phyloP scores from a whole-genome alignment of 2,797 vertebrate species.

The Vultur gryphus region DNA sequence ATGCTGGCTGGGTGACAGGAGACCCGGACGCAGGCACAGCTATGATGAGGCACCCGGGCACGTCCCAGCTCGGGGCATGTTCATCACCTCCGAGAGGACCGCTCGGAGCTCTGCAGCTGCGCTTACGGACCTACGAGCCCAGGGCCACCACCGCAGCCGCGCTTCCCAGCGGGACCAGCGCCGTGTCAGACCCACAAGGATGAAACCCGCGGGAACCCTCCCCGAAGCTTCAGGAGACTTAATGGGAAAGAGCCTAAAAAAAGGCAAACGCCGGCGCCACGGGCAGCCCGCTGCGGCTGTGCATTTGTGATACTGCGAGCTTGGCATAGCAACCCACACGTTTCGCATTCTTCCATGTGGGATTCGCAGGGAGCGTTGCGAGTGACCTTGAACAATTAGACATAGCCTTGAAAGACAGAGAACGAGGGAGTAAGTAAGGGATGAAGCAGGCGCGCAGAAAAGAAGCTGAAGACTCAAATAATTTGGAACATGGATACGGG shows the following conservation, averaged over 20 bases:
- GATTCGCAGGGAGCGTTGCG: too few species aligned
- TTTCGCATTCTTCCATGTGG: neutral
- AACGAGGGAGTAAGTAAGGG: too few species aligned
- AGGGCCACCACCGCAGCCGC: neutral
- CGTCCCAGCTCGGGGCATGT: neutral
- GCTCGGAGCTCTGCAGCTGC: neutral
- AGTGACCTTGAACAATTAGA: too few species aligned
- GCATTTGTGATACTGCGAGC: rapidly evolving
- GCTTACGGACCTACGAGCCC: rapidly evolving
- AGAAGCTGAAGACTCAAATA: too few species aligned
- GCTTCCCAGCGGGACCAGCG: neutral
- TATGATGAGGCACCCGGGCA: rapidly evolving
- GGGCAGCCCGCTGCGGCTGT: rapidly evolving
- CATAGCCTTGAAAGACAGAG: too few species aligned
- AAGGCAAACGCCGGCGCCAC: rapidly evolving
- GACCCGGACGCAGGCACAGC: rapidly evolving
- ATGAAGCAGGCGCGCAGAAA: too few species aligned
- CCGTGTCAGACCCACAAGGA: neutral
- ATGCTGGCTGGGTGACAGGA: neutral
- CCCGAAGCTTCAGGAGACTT: neutral
- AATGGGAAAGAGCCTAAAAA: neutral
- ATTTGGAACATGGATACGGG: too few species aligned
- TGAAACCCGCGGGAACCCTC: rapidly evolving
- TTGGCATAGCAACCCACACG: neutral
- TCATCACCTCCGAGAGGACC: rapidly evolving